Conservation (phyloP, 2,113 vertebrate species). For the Xiphias gladius region DNA sequence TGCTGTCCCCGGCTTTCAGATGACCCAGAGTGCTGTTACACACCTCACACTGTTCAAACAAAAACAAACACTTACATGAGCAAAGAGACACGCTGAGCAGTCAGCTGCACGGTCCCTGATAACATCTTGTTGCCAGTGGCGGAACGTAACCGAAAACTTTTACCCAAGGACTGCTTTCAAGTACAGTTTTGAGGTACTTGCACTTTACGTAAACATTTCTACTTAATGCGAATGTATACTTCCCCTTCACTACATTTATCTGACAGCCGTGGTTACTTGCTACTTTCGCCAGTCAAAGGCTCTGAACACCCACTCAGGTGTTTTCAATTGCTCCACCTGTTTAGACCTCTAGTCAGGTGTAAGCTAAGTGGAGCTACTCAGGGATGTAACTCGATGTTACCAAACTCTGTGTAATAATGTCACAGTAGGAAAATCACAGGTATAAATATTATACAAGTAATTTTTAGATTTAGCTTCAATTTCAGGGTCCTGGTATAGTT, state of each 20-base stretch:
- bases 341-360: background rate
- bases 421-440: background rate
- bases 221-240: background rate
- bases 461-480: too few species aligned
- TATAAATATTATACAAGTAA: background rate
- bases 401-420: background rate
- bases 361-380: background rate
- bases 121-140: background rate
- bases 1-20: slow-evolving; percentile 93
- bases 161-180: too few species aligned
- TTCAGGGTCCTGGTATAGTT: too few species aligned
- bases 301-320: background rate
- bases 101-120: background rate
- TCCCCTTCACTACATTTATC: background rate
- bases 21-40: slow-evolving; percentile 89
- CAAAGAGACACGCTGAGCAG: slow-evolving; percentile 2
- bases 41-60: slow-evolving; percentile 88
- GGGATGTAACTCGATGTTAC: background rate
- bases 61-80: slow-evolving; percentile 35
- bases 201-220: background rate
- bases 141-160: background rate
- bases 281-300: background rate
- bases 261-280: background rate
- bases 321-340: background rate
- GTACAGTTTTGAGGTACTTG: too few species aligned